Base-by-base conservation (phyloP, 2,113 vertebrate species). In the Acanthochromis polyacanthus region DNA sequence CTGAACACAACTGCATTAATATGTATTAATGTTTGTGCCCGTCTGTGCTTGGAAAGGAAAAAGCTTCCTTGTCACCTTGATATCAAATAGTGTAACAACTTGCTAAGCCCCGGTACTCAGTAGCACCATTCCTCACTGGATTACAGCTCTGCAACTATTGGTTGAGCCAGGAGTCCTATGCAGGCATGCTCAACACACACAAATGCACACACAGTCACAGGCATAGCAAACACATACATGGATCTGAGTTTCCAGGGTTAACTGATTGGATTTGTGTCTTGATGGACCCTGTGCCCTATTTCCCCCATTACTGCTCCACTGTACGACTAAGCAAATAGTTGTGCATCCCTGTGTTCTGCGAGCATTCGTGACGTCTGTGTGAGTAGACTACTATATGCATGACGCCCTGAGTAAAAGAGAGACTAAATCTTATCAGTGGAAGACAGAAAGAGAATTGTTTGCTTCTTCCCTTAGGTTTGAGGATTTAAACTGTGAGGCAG, bases 61-160 rank as follows among this genome's bases (percentile, higher is more conserved):
- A 82, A 76, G 60, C 10, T 76, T 72, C 61, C 23, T 69, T 72
- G 71, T 64, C 55, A 74, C 79, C 62, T 69, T 46, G 52, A 67
- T 48, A 70, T 76, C 38, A 63, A 76, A 66, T 56, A 65, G 20
- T 61, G 72, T 68, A 75, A 75, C 70, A 83, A 78, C 56, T 45
- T 86, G 67, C 61, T 83, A 81, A 88, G 71, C 40, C 68, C 30
- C 16, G 48, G 57, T 71, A 65, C 70, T 85, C 72, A 69, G 81
- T 70, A 77, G 55, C 78, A 70, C 56, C 75, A 78, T 86, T 89
- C 80, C 82, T 81, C 32, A 10, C 25, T 80, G 81, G 81, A 83
- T 86, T 75, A 80, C 55, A 67, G 61, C 43, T 66, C 59, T 45
- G 63, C 17, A 60, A 67, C 78, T 32, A 68, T n/a, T 57, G 32